Percentiles rank a stretch among this genome's conserved stretches.
These are phyloP conservation scores for Bubo scandiacus DNA, from an alignment of 2,113 vertebrate genomes.

Conservation along the genomic window DNA sequence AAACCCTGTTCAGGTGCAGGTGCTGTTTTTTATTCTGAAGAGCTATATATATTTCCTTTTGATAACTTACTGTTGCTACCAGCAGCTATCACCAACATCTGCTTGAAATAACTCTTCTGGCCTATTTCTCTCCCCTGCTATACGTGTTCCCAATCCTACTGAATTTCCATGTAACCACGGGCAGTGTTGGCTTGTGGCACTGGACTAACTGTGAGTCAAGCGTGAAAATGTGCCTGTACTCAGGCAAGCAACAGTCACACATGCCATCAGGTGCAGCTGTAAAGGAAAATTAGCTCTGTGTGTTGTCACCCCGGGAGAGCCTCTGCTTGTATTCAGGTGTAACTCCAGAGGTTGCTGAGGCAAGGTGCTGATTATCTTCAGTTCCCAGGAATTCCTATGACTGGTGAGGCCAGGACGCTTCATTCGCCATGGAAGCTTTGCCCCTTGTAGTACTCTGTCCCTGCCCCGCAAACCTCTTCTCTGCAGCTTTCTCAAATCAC, in stretches of 20 bases:
- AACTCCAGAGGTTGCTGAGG: neutral
- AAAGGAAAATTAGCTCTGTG: neutral
- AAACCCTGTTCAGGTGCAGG: neutral
- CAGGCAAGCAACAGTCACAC: neutral
- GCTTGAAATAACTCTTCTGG: neutral
- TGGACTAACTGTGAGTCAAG: neutral
- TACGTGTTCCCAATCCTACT: neutral
- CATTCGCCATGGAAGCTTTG: neutral
- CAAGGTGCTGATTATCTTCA: neutral
- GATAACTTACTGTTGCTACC: neutral
- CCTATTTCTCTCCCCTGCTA: neutral
- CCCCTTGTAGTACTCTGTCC: neutral
- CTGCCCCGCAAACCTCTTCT: neutral
- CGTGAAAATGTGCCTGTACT: neutral
- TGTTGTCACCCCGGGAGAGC: accelerated
- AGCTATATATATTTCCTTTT: neutral
- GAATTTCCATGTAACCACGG: accelerated
- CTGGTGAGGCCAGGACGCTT: neutral
- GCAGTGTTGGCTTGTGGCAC: neutral
- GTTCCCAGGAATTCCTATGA: neutral
- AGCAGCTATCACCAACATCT: neutral
- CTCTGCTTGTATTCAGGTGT: neutral
- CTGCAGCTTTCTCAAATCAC: neutral
- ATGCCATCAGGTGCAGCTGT: neutral
- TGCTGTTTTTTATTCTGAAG: neutral